phyloP scores from a whole-genome alignment of 1,140 invertebrate species.

The Heliothis virescens region DNA sequence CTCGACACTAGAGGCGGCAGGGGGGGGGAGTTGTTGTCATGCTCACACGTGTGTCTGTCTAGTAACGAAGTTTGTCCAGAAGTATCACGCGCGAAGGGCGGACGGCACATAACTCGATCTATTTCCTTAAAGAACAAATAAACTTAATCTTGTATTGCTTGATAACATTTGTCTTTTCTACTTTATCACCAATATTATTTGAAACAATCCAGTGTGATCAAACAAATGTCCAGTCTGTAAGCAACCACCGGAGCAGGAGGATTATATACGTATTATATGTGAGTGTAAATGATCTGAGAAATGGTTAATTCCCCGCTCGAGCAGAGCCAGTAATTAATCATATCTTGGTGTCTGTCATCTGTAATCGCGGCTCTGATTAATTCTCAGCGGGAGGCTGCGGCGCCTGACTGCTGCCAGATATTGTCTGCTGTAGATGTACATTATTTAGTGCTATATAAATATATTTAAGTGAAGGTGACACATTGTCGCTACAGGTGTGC shows the following conservation, averaged over 20 bases:
- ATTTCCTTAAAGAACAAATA: background rate
- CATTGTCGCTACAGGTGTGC: no score
- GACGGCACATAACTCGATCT: background rate
- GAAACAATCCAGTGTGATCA: no score
- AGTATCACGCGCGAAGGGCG: background rate
- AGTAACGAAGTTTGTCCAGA: background rate
- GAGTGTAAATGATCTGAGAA: background rate
- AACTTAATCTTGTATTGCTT: background rate
- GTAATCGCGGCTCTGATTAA: conserved; percentile 13
- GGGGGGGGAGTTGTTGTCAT: no score
- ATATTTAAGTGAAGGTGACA: no score
- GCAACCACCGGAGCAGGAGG: background rate
- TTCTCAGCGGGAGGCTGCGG: background rate
- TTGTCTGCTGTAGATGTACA: background rate
- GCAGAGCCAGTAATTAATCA: conserved; percentile 9
- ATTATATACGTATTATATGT: background rate
- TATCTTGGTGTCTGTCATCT: background rate
- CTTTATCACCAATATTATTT: no score
- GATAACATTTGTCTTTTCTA: no score
- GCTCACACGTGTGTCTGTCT: background rate
- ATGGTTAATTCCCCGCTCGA: conserved; percentile 1
- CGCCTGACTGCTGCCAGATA: background rate
- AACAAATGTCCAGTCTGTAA: background rate
- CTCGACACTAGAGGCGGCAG: no score
- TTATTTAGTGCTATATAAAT: no score